Conservation (phyloP, 1,140 invertebrate genomes). For the Bombyx mori region ASM3026992v2 NC_085107.1:18185001-18185500, state of each 20-base stretch:
- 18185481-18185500: not conserved
- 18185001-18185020: no score
- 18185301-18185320: slow-evolving; percentile 1
- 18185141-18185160: not conserved
- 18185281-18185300: slow-evolving; percentile 1
- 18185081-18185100: not conserved
- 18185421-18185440: slow-evolving; percentile 5
- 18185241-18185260: not conserved
- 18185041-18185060: no score
- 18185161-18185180: slow-evolving; percentile 2
- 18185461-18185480: not conserved
- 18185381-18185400: not conserved
- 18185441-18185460: not conserved
- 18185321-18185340: not conserved
- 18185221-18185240: not conserved
- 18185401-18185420: slow-evolving; percentile 4
- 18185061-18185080: not conserved
- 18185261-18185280: not conserved
- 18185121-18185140: not conserved
- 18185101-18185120: not conserved
- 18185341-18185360: not conserved
- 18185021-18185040: no score
- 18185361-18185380: not conserved
- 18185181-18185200: not conserved
- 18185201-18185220: not conserved